Percentiles rank a stretch among this genome's conserved stretches.
phyloP scores from a whole-genome alignment of 2,113 vertebrate species.

The Chionodraco myersi region DNA sequence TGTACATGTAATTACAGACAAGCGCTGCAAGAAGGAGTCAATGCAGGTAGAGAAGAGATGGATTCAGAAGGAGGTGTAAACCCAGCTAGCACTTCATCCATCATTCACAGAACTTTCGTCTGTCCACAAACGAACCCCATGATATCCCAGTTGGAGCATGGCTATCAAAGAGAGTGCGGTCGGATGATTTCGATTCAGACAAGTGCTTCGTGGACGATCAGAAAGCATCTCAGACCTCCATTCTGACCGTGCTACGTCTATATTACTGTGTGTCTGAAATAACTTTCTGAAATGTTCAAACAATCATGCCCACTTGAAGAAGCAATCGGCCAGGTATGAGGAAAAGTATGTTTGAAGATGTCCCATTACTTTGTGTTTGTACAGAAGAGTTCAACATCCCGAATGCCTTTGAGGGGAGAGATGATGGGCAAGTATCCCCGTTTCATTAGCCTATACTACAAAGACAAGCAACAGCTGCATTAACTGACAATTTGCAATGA shows the following conservation, averaged over 20 bases:
- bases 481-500: slow-evolving; percentile 21
- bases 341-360: neutral
- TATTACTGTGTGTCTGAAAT: neutral
- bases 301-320: neutral
- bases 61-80: slow-evolving; percentile 12
- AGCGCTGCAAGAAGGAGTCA: neutral
- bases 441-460: neutral
- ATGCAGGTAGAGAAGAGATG: slow-evolving; percentile 7
- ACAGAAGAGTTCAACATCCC: neutral
- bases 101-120: slow-evolving; percentile 39
- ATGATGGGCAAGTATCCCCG: neutral
- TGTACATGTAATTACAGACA: slow-evolving; percentile 50
- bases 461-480: neutral
- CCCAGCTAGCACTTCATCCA: slow-evolving; percentile 32
- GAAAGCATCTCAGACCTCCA: neutral
- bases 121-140: slow-evolving; percentile 20
- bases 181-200: slow-evolving; percentile 17
- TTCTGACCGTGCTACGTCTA: neutral
- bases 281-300: slow-evolving; percentile 3
- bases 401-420: slow-evolving; percentile 4
- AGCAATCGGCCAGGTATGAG: neutral
- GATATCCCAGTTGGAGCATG: slow-evolving; percentile 18
- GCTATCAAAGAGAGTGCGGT: neutral
- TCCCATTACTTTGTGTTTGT: neutral
- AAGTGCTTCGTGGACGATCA: neutral